These are phyloP conservation scores for Lamellibrachia columna DNA, from an alignment of 2,888 invertebrate species.

Conservation along the genomic window DNA sequence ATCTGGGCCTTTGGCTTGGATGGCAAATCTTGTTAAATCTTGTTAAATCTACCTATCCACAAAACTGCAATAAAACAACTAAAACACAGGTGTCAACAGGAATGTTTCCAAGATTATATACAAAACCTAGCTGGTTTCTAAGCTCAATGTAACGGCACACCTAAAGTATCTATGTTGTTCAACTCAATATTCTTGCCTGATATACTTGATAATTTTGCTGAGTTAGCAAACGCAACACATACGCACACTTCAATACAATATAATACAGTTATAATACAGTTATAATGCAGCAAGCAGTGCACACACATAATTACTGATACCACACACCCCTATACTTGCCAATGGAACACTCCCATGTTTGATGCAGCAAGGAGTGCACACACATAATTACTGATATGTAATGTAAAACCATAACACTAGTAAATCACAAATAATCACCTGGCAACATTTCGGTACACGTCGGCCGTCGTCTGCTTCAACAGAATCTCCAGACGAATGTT, in stretches of 20 bases:
- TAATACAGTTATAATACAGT: too few species aligned
- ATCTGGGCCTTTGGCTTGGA: too few species aligned
- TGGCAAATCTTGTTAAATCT: too few species aligned
- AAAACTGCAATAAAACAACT: not conserved
- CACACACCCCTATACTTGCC: too few species aligned
- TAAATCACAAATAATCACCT: conserved; percentile 47
- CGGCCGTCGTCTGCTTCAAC: conserved; percentile 59
- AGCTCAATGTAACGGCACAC: too few species aligned
- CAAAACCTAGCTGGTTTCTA: not conserved
- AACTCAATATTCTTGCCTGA: not conserved
- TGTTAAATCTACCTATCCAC: not conserved
- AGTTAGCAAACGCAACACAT: not conserved
- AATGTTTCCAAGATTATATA: not conserved
- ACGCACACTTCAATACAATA: not conserved
- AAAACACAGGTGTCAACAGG: not conserved
- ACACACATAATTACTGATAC: not conserved
- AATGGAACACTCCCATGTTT: too few species aligned
- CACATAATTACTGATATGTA: too few species aligned
- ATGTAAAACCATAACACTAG: too few species aligned
- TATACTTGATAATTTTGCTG: not conserved
- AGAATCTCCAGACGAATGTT: conserved; percentile 58
- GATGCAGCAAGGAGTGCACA: too few species aligned
- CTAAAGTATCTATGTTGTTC: not conserved
- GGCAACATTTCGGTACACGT: conserved; percentile 66
- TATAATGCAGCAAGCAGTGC: not conserved